These are phyloP conservation scores for Apis laboriosa DNA, from an alignment of 1,140 invertebrate genomes.

Conservation along the genomic window DNA sequence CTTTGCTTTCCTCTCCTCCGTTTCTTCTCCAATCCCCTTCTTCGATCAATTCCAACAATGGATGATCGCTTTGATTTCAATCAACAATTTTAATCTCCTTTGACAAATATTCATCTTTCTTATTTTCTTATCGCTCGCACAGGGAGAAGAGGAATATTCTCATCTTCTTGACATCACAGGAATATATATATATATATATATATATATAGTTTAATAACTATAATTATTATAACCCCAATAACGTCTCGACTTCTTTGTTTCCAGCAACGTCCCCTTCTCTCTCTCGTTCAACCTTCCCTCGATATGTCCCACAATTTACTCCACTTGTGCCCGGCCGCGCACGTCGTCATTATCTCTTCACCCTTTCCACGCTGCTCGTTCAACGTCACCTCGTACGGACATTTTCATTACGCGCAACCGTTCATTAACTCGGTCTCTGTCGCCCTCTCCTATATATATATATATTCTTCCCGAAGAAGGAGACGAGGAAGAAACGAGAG, in stretches of 20 bases:
- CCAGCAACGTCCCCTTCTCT: background rate
- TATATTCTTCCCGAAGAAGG: background rate
- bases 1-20: no score
- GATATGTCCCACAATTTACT: constrained; percentile 31
- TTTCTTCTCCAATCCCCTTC: no score
- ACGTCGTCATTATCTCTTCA: constrained; percentile 30
- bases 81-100: no score
- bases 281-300: background rate
- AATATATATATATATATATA: no score
- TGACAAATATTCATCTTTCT: no score
- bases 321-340: constrained; percentile 8
- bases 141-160: no score
- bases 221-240: background rate
- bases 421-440: constrained; percentile 21
- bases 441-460: background rate
- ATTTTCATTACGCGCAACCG: constrained; percentile 27
- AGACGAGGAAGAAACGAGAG: background rate
- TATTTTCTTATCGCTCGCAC: no score
- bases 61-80: no score
- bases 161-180: background rate
- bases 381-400: constrained; percentile 21
- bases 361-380: constrained; percentile 16
- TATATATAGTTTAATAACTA: background rate
- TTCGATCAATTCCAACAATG: no score
- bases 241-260: background rate